Conservation (phyloP, 2,797 vertebrate species). For the Huso huso region DNA sequence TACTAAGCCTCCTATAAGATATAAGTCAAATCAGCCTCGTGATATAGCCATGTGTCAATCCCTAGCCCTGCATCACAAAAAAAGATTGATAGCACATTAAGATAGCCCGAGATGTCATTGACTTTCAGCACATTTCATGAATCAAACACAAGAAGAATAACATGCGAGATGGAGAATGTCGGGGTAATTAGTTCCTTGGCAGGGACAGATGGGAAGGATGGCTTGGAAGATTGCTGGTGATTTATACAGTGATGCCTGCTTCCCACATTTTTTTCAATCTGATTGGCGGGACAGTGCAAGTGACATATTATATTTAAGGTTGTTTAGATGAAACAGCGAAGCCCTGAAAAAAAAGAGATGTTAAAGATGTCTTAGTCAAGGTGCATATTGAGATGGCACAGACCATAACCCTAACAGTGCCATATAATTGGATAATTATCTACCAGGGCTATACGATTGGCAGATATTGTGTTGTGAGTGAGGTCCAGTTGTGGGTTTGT, state of each 20-base stretch:
- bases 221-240: slow-evolving; percentile 28
- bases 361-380: slow-evolving; percentile 33
- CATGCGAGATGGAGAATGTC: slow-evolving; percentile 13
- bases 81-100: slow-evolving; percentile 14
- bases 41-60: background rate
- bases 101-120: slow-evolving; percentile 7
- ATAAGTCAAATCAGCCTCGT: slow-evolving; percentile 3
- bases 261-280: slow-evolving; percentile 25
- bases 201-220: background rate
- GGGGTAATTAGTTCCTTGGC: slow-evolving; percentile 18
- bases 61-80: slow-evolving; percentile 8
- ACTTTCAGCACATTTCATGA: slow-evolving; percentile 14
- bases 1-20: background rate
- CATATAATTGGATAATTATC: too few relatives aligned
- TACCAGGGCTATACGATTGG: too few relatives aligned
- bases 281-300: slow-evolving; percentile 2
- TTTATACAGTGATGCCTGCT: slow-evolving; percentile 33
- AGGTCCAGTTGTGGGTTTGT: too few relatives aligned
- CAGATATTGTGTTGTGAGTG: too few relatives aligned
- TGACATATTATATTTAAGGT: slow-evolving; percentile 22
- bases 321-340: slow-evolving; percentile 23
- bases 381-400: slow-evolving; percentile 14
- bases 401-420: too few relatives aligned
- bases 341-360: slow-evolving; percentile 23
- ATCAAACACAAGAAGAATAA: slow-evolving; percentile 18